A percentile compares a stretch with the other conserved stretches of the same genome.
These are phyloP conservation scores for Gastrophysa polygoni DNA, from an alignment of 2,888 invertebrate species.

Conservation along the genomic window DNA sequence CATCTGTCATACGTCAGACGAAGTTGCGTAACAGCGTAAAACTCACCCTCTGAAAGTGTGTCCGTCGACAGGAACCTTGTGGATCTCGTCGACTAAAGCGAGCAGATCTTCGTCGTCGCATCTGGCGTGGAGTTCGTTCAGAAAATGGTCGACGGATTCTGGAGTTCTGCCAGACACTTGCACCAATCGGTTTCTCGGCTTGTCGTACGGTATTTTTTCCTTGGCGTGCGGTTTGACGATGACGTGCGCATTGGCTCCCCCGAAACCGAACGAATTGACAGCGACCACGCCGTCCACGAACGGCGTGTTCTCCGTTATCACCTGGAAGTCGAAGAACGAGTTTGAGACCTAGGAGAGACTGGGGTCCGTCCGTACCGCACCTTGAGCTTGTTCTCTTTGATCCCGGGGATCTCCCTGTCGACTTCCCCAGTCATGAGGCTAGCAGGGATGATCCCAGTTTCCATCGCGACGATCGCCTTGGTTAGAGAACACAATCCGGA, in stretches of 20 bases:
- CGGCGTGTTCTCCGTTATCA: conserved; percentile 60
- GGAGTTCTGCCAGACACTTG: conserved; percentile 71
- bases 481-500: conserved; percentile 64
- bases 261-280: conserved; percentile 71
- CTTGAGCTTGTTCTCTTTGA: conserved; percentile 62
- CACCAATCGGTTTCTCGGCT: conserved; percentile 55
- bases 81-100: conserved; percentile 73
- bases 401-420: conserved; percentile 59
- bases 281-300: conserved; percentile 64
- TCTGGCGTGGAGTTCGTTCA: conserved; percentile 65
- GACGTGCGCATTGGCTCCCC: conserved; percentile 65
- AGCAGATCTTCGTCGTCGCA: conserved; percentile 71
- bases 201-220: conserved; percentile 29
- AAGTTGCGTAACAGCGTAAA: too few relatives aligned
- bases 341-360: not conserved
- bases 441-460: conserved; percentile 69
- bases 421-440: conserved; percentile 73
- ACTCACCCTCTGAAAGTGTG: conserved; percentile 79
- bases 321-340: conserved; percentile 34
- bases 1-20: too few relatives aligned
- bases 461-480: conserved; percentile 72
- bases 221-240: conserved; percentile 57
- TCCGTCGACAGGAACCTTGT: conserved; percentile 69
- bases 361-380: conserved; percentile 39
- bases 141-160: conserved; percentile 69